Conservation (phyloP, 2,113 vertebrate species). For the Syngnathus typhle region DNA sequence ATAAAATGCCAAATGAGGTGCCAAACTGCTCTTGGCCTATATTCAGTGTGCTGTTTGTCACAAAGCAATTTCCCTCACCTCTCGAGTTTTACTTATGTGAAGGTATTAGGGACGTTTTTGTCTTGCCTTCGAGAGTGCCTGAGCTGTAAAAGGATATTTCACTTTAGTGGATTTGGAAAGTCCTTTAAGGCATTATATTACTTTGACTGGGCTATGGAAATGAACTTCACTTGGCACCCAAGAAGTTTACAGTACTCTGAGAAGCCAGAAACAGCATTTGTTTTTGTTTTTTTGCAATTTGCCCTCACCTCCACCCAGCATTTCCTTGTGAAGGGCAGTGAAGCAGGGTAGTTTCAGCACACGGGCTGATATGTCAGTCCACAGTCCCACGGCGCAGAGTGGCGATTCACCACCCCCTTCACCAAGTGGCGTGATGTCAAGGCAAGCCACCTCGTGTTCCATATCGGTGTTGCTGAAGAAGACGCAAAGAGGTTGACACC, state of each 20-base stretch:
- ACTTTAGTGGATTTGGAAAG: slow-evolving; percentile 5
- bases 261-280: slow-evolving; percentile 4
- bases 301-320: slow-evolving; percentile 92
- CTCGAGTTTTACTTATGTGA: slow-evolving; percentile 1
- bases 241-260: slow-evolving; percentile 3
- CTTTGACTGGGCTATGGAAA: not conserved
- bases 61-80: slow-evolving; percentile 9
- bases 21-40: slow-evolving; percentile 7
- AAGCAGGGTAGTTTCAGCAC: slow-evolving; percentile 92
- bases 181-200: not conserved
- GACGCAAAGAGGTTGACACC: not conserved
- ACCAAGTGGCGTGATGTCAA: slow-evolving; percentile 94
- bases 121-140: not conserved
- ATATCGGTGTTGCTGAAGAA: slow-evolving; percentile 84
- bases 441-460: slow-evolving; percentile 96
- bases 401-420: slow-evolving; percentile 83
- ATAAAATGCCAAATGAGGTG: slow-evolving; percentile 15
- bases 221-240: not conserved
- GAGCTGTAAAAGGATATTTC: not conserved
- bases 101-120: not conserved
- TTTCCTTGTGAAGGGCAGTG: slow-evolving; percentile 93
- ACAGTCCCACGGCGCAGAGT: slow-evolving; percentile 92
- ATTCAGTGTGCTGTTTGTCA: not conserved
- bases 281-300: not conserved
- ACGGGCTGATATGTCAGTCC: slow-evolving; percentile 96